Evolutionary conservation across 2,797 vertebrate genomes (phyloP).

Genomic region (Pristis pectinata): DNA sequence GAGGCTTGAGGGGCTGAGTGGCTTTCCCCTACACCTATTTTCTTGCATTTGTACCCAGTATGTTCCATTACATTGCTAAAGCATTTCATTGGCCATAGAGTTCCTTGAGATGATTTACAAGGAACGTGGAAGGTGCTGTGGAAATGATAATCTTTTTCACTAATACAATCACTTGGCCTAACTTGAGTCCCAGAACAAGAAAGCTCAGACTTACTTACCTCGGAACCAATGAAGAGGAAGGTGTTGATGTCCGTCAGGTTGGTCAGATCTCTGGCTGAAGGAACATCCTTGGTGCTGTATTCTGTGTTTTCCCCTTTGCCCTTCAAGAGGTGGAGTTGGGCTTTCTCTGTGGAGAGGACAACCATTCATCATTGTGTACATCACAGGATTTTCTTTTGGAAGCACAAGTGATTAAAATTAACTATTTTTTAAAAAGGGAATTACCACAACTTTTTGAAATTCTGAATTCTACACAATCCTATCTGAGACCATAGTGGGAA

Average conservation of each 20-base stretch:
- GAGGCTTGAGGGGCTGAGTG: too few relatives aligned
- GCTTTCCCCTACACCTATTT: too few relatives aligned
- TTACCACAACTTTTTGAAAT: too few relatives aligned
- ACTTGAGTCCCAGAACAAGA: too few relatives aligned
- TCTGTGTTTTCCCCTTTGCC: conserved; percentile 44
- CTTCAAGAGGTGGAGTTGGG: conserved; percentile 36
- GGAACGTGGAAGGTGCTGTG: too few relatives aligned
- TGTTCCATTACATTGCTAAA: too few relatives aligned
- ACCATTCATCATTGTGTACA: conserved; percentile 40
- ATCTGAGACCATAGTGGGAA: too few relatives aligned
- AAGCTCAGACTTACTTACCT: conserved; percentile 62
- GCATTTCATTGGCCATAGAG: too few relatives aligned
- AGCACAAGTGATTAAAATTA: background rate
- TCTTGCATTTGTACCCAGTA: too few relatives aligned
- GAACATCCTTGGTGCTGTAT: conserved; percentile 55
- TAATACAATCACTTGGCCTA: too few relatives aligned
- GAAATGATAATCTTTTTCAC: background rate
- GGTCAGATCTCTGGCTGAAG: conserved; percentile 53
- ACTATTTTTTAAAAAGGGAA: background rate
- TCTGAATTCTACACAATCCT: too few relatives aligned
- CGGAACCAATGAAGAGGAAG: conserved; percentile 72
- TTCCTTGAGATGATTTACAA: too few relatives aligned
- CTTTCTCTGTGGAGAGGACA: conserved; percentile 50
- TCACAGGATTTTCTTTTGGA: background rate
- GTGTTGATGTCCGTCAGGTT: conserved; percentile 64